A percentile compares a stretch with the other conserved stretches of the same genome.
Conservation (phyloP, 2,797 vertebrate genomes). For the Sebastes iracundus region DNA sequence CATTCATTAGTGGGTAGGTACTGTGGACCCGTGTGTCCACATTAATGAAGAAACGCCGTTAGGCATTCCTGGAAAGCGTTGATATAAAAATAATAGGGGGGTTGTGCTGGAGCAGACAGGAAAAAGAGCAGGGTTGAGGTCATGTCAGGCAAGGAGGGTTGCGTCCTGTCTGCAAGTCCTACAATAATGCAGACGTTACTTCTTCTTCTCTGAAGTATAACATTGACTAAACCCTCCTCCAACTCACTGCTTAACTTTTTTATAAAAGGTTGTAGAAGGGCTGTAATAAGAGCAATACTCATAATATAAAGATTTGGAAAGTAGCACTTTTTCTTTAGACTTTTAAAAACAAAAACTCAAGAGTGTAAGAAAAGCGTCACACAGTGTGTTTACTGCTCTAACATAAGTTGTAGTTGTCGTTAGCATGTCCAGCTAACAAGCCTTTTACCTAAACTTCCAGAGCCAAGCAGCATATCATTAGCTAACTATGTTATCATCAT, state of each 20-base stretch:
- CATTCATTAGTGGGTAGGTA: conserved; percentile 40
- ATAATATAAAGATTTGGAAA: background rate
- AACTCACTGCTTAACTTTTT: background rate
- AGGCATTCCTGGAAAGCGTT: background rate
- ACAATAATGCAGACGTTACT: conserved; percentile 14
- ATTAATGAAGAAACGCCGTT: conserved; percentile 28
- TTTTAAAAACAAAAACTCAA: background rate
- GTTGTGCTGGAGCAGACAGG: conserved; percentile 29
- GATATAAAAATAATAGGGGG: conserved; percentile 55
- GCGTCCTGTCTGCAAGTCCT: conserved; percentile 35
- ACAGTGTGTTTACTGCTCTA: background rate
- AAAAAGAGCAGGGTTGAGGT: conserved; percentile 33
- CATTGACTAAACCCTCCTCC: background rate
- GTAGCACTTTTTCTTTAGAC: background rate
- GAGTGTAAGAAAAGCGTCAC: background rate
- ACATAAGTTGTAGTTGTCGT: background rate
- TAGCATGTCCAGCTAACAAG: background rate
- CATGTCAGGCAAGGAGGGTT: conserved; percentile 38
- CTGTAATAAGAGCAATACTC: background rate
- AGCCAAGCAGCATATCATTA: background rate
- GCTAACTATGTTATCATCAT: background rate
- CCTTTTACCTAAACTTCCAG: background rate
- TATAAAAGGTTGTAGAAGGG: background rate
- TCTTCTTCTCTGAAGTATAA: background rate
- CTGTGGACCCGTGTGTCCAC: conserved; percentile 24